phyloP scores from a whole-genome alignment of 2,888 invertebrate genomes.

The Drosophila paucipuncta region DNA sequence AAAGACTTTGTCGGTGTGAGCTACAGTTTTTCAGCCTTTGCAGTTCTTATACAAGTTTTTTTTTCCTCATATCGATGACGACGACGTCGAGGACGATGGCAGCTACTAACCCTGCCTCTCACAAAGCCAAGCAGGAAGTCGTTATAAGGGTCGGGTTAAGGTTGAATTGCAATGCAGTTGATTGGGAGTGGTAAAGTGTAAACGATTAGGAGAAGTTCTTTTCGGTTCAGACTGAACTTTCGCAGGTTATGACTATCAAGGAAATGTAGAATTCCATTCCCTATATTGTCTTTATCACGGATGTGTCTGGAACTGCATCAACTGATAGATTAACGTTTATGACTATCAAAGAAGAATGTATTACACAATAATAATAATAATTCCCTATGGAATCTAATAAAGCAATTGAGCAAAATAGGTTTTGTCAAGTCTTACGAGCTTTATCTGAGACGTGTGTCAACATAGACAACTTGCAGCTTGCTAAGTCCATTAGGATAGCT shows the following conservation, averaged over 20 bases:
- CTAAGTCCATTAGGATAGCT: background rate
- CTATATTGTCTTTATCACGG: background rate
- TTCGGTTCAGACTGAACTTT: background rate
- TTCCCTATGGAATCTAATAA: background rate
- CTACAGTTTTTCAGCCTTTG: slow-evolving; percentile 39
- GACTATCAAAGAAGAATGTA: background rate
- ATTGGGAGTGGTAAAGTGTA: slow-evolving; percentile 6
- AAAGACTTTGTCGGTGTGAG: slow-evolving; percentile 35
- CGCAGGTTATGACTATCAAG: slow-evolving; percentile 2
- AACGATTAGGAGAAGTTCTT: slow-evolving; percentile 23
- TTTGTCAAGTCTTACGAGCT: background rate
- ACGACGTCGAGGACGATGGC: slow-evolving; percentile 16
- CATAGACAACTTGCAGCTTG: background rate
- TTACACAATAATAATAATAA: background rate
- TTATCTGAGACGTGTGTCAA: background rate
- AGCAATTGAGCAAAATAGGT: background rate
- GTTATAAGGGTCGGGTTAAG: slow-evolving; percentile 66
- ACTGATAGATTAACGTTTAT: background rate
- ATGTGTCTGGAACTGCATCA: too few relatives aligned
- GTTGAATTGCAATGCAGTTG: slow-evolving; percentile 49
- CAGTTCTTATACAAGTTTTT: slow-evolving; percentile 56
- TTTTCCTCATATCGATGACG: slow-evolving; percentile 62
- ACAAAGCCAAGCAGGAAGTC: slow-evolving; percentile 77
- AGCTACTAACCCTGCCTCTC: slow-evolving; percentile 9
- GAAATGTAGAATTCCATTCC: background rate